Base-by-base conservation (phyloP, 2,113 vertebrate genomes). In the Eurystomus gularis region DNA sequence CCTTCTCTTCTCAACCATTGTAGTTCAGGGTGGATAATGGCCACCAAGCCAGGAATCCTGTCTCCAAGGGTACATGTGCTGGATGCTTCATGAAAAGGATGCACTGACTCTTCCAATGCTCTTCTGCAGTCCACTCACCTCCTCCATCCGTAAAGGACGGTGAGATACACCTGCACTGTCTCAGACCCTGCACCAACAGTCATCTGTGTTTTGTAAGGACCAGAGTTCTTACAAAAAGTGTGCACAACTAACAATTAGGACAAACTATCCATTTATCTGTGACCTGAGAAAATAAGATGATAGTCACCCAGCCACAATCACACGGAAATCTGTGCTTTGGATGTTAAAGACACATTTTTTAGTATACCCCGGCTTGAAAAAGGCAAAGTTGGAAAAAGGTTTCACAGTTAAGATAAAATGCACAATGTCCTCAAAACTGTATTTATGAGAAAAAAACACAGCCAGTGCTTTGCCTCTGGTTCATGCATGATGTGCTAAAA, bases 161-260 rank as follows among this genome's bases (percentile, higher is more conserved):
- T 0, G 1, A 86, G 24, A 46, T 16, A 14, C 8, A 10, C 21
- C 49, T n/a, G 37, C 28, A 21, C 21, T 25, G 2, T 6, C 46
- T 88, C 52, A 76, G 28, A 55, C 31, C 48, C n/a, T 49, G 17
- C 21, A 17, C 13, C 10, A 14, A 4, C 44, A 25, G 13, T 17
- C 20, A 6, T 31, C 57, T 23, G 5, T 37, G 35, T 31, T 64
- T 61, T 23, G 13, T 28, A 82, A 46, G 13, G n/a, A 52, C 16
- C 12, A 25, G 7, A 24, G 10, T 37, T 48, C 25, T 60, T 12
- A 39, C 11, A 23, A 69, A 93, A 88, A 35, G 9, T 6, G 17
- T 13, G 15, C 17, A n/a, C 37, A 54, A 60, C 10, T 28, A 81
- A 7, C 19, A 35, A 6, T 52, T 39, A 66, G 51, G 55, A 60